phyloP scores from a whole-genome alignment of 92 coral and sea anemone genomes.

The Palythoa caribaeorum region DNA sequence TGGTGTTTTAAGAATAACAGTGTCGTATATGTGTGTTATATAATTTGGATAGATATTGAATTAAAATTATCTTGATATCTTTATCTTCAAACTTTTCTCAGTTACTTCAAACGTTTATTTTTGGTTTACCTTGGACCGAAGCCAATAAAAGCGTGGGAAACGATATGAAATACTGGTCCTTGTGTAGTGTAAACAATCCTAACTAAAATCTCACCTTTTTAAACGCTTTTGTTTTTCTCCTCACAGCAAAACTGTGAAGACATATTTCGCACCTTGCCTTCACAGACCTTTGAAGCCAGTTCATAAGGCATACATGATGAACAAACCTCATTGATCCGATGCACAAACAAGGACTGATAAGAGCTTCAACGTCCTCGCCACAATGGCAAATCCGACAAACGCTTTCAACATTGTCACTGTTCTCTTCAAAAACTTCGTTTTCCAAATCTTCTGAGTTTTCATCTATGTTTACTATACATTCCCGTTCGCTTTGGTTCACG shows the following conservation, averaged over 20 bases:
- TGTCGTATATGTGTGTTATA: too few species aligned
- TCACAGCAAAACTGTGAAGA: slow-evolving; percentile 80
- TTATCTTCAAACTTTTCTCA: not conserved
- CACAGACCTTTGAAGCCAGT: slow-evolving; percentile 90
- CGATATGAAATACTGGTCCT: not conserved
- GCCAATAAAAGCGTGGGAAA: not conserved
- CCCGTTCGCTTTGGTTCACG: not conserved
- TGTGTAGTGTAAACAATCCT: slow-evolving; percentile 12
- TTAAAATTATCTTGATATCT: too few species aligned
- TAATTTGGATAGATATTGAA: too few species aligned
- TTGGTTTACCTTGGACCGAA: not conserved
- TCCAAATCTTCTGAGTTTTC: slow-evolving; percentile 1
- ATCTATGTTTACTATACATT: not conserved
- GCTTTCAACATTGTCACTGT: slow-evolving; percentile 9
- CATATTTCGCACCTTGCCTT: slow-evolving; percentile 95
- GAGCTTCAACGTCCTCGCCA: slow-evolving; percentile 68
- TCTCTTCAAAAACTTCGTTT: slow-evolving; percentile 15
- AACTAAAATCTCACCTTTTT: slow-evolving; percentile 75
- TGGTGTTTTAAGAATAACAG: too few species aligned
- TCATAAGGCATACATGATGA: slow-evolving; percentile 92
- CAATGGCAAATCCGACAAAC: slow-evolving; percentile 96
- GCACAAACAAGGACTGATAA: slow-evolving; percentile 94
- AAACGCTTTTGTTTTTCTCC: slow-evolving; percentile 81
- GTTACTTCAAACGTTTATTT: not conserved
- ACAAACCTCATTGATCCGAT: slow-evolving; percentile 92